A percentile compares a stretch with the other conserved stretches of the same genome.
These are phyloP conservation scores for Agrochola lota DNA, from an alignment of 2,888 invertebrate genomes.

Conservation along the genomic window DNA sequence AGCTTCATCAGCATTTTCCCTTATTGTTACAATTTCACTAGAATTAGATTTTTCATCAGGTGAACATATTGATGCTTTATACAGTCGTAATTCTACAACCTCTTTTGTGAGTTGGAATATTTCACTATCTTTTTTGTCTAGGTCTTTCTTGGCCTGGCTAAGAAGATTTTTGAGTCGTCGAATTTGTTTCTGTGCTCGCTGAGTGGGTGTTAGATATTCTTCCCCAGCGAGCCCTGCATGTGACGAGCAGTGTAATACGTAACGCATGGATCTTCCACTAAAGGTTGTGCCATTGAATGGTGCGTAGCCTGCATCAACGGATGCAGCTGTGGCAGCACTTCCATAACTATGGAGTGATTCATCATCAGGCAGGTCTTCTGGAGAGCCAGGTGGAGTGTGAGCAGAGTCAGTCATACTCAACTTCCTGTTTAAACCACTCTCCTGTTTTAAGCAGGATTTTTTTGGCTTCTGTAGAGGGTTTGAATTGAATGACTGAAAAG, in stretches of 20 bases:
- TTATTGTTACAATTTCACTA: slow-evolving; percentile 93
- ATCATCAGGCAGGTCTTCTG: slow-evolving; percentile 92
- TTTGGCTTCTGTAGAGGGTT: slow-evolving; percentile 82
- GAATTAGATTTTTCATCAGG: slow-evolving; percentile 95
- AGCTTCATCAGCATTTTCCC: slow-evolving; percentile 91
- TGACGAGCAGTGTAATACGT: slow-evolving; percentile 96
- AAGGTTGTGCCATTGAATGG: slow-evolving; percentile 94
- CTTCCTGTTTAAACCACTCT: slow-evolving; percentile 80
- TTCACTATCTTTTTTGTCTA: slow-evolving; percentile 95
- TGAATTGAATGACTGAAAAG: slow-evolving; percentile 87
- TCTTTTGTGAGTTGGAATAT: slow-evolving; percentile 94
- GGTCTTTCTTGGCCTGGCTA: slow-evolving; percentile 93
- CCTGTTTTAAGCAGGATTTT: slow-evolving; percentile 85
- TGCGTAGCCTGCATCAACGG: slow-evolving; percentile 95
- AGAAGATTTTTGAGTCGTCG: slow-evolving; percentile 93
- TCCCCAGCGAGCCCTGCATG: slow-evolving; percentile 94
- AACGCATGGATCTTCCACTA: slow-evolving; percentile 93
- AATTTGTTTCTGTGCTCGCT: slow-evolving; percentile 95
- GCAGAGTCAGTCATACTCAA: slow-evolving; percentile 87
- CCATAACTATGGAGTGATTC: slow-evolving; percentile 95
- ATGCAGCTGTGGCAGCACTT: slow-evolving; percentile 94
- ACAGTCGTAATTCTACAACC: slow-evolving; percentile 94
- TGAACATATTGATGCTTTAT: slow-evolving; percentile 94
- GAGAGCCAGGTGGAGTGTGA: slow-evolving; percentile 91
- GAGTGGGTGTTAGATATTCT: slow-evolving; percentile 97